Evolutionary conservation across 1,140 invertebrate species (phyloP).

Genomic region (Bombus balteatus): DNA sequence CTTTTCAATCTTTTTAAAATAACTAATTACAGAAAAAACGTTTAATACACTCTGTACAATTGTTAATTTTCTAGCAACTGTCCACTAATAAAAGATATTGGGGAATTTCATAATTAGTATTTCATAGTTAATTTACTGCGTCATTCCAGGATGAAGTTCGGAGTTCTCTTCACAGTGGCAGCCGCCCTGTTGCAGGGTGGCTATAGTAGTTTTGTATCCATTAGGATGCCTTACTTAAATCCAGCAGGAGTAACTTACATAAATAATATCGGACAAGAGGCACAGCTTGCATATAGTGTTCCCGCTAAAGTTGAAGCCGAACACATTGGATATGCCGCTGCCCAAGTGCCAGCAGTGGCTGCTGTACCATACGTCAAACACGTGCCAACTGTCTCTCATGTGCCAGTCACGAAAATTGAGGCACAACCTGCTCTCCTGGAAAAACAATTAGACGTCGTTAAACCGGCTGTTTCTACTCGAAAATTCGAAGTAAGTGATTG

Average conservation of each 20-base stretch:
- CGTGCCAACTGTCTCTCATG: conserved; percentile 82
- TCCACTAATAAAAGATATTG: not conserved
- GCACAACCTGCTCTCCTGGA: conserved; percentile 83
- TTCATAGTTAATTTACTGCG: not conserved
- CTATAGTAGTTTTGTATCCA: conserved; percentile 72
- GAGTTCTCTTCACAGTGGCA: conserved; percentile 67
- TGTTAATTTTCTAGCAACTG: not conserved
- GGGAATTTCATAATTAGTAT: not conserved
- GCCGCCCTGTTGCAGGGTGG: conserved; percentile 74
- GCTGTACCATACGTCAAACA: conserved; percentile 82
- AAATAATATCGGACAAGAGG: conserved; percentile 70
- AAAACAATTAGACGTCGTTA: conserved; percentile 83
- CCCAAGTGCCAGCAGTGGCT: conserved; percentile 75
- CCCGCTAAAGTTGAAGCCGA: conserved; percentile 75
- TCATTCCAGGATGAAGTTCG: conserved; percentile 70
- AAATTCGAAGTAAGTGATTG: conserved; percentile 77
- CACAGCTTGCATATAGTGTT: conserved; percentile 57
- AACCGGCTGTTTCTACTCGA: conserved; percentile 82
- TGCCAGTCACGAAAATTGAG: conserved; percentile 82
- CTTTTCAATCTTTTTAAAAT: not conserved
- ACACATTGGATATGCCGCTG: conserved; percentile 75
- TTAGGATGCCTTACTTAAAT: conserved; percentile 81
- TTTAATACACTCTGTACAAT: too few species aligned
- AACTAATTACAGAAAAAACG: too few species aligned
- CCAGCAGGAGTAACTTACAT: conserved; percentile 82